Evolutionary conservation across 2,113 vertebrate genomes (phyloP).

Genomic region (Gobiocypris rarus): DNA sequence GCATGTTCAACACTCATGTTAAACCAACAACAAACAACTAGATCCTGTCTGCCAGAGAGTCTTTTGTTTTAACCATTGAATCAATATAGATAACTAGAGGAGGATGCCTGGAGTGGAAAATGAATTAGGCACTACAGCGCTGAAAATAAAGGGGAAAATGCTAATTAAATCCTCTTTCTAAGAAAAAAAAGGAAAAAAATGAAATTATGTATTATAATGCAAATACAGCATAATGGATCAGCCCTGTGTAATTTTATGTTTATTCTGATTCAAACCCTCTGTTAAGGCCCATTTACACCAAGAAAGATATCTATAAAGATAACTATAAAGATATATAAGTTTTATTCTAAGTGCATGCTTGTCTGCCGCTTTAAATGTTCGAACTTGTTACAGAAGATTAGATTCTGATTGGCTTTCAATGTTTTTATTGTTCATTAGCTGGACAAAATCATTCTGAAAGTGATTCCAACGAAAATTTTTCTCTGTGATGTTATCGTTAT

Average conservation of each 20-base stretch:
- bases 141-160: slow-evolving; percentile 56
- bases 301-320: too few species aligned
- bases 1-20: slow-evolving; percentile 33
- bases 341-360: too few species aligned
- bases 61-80: slow-evolving; percentile 64
- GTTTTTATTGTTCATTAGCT: too few species aligned
- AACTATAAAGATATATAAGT: too few species aligned
- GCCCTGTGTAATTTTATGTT: slow-evolving; percentile 55
- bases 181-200: slow-evolving; percentile 64
- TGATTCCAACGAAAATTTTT: too few species aligned
- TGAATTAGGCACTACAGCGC: slow-evolving; percentile 55
- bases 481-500: too few species aligned
- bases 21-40: slow-evolving; percentile 39
- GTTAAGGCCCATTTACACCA: slow-evolving; percentile 17
- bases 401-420: too few species aligned
- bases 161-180: slow-evolving; percentile 68
- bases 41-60: slow-evolving; percentile 53
- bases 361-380: too few species aligned
- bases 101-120: slow-evolving; percentile 61
- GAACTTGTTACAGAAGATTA: too few species aligned
- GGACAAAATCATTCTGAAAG: too few species aligned
- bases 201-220: slow-evolving; percentile 70
- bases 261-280: slow-evolving; percentile 55
- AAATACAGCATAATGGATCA: slow-evolving; percentile 65
- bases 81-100: slow-evolving; percentile 68